phyloP scores from a whole-genome alignment of 2,888 invertebrate species.

The Agriopis marginaria region DNA sequence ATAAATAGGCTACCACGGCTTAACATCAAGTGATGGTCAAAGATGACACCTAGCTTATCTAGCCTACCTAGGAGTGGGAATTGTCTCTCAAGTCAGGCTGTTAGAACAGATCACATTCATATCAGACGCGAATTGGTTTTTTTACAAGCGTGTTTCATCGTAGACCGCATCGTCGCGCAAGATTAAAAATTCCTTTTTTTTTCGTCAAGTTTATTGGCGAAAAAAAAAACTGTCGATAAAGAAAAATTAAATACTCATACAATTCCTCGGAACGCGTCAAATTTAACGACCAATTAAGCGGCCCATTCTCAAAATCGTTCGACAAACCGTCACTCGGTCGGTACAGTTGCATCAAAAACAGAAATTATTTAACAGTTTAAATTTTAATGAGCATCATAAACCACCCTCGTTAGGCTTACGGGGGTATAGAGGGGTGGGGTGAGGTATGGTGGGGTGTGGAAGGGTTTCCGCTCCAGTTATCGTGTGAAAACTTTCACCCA shows the following conservation, averaged over 20 bases:
- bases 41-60: too few species aligned
- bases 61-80: too few species aligned
- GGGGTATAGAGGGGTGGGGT: constrained; percentile 25
- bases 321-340: constrained; percentile 23
- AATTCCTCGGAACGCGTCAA: background rate
- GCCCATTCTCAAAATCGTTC: constrained; percentile 24
- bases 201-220: too few species aligned
- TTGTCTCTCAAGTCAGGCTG: background rate
- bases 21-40: too few species aligned
- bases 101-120: background rate
- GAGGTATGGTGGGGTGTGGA: constrained; percentile 46
- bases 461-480: constrained; percentile 75
- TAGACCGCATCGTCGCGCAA: too few species aligned
- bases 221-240: too few species aligned
- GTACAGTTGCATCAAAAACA: constrained; percentile 45
- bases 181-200: too few species aligned
- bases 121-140: background rate
- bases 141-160: too few species aligned
- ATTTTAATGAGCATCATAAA: constrained; percentile 58
- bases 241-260: background rate
- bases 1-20: too few species aligned
- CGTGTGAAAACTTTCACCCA: constrained; percentile 79
- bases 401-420: constrained; percentile 50
- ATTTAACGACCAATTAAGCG: constrained; percentile 25
- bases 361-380: constrained; percentile 51